These are phyloP conservation scores for Gobius niger DNA, from an alignment of 2,113 vertebrate genomes.

Conservation along the genomic window DNA sequence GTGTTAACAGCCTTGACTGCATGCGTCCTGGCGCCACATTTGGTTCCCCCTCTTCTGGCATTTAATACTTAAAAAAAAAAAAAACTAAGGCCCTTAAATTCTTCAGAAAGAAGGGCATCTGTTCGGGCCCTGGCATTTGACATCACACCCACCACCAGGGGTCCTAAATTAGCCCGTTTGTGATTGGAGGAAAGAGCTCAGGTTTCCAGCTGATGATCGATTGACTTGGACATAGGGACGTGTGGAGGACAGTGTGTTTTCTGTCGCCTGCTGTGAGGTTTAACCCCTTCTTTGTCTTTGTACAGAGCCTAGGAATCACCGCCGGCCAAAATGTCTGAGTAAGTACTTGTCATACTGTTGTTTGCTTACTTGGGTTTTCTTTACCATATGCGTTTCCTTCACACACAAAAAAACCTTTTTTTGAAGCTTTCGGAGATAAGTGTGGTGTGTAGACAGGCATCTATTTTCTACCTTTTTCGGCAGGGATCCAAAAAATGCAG, in stretches of 20 bases:
- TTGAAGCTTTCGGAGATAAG: no score
- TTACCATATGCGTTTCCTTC: no score
- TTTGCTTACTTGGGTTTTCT: no score
- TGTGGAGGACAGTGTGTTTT: neutral
- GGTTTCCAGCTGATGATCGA: constrained; percentile 31
- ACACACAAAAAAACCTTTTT: no score
- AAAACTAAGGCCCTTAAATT: constrained; percentile 15
- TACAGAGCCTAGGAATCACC: constrained; percentile 56
- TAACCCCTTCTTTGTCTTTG: constrained; percentile 38
- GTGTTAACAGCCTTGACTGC: constrained; percentile 26
- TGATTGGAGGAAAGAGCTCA: neutral
- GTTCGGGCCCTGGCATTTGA: constrained; percentile 15
- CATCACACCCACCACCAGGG: neutral
- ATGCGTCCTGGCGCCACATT: constrained; percentile 24
- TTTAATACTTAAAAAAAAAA: constrained; percentile 6
- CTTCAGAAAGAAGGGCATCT: constrained; percentile 19
- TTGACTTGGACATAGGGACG: neutral
- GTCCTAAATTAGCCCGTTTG: constrained; percentile 53
- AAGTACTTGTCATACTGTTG: constrained; percentile 50
- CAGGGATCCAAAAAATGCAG: no score
- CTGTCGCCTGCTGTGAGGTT: neutral
- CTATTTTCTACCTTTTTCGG: no score
- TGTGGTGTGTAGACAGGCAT: no score
- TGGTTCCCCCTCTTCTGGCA: constrained; percentile 14
- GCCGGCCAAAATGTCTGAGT: constrained; percentile 75